Percentiles rank a stretch among this genome's conserved stretches.
phyloP scores from a whole-genome alignment of 2,888 invertebrate genomes.

The Eupithecia abbreviata region DNA sequence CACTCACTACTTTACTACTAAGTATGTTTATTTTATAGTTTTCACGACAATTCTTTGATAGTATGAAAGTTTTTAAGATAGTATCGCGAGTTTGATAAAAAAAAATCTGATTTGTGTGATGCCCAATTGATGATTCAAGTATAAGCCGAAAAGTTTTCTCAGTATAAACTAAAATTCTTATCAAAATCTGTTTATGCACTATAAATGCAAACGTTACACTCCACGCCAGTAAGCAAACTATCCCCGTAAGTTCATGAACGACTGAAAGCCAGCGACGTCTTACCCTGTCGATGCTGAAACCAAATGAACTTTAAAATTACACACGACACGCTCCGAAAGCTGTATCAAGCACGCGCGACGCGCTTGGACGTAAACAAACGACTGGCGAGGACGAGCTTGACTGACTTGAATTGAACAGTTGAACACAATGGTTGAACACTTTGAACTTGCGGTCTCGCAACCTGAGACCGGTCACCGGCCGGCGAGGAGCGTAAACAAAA shows the following conservation, averaged over 20 bases:
- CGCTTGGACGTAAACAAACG: slow-evolving; percentile 45
- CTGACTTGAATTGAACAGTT: too few species aligned
- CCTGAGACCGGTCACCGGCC: slow-evolving; percentile 52
- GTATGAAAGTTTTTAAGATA: background rate
- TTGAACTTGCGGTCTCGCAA: slow-evolving; percentile 32
- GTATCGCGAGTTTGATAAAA: background rate
- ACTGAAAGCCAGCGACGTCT: background rate
- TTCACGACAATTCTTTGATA: background rate
- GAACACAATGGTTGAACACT: too few species aligned
- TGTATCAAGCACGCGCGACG: slow-evolving; percentile 33
- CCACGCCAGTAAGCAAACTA: background rate
- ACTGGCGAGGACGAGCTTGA: slow-evolving; percentile 43
- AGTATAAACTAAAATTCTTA: background rate
- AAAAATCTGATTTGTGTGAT: too few species aligned
- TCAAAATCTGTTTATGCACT: background rate
- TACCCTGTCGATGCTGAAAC: background rate
- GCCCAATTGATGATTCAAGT: background rate
- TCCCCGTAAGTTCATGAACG: slow-evolving; percentile 1
- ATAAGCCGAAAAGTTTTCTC: background rate
- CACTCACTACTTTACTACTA: background rate
- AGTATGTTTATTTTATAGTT: background rate
- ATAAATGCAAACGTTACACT: slow-evolving; percentile 4
- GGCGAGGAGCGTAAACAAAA: slow-evolving; percentile 38
- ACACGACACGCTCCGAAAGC: slow-evolving; percentile 45
- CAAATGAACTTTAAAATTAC: slow-evolving; percentile 26